Conservation (phyloP, 1,140 invertebrate genomes). For the Apocrypta bakeri region DNA sequence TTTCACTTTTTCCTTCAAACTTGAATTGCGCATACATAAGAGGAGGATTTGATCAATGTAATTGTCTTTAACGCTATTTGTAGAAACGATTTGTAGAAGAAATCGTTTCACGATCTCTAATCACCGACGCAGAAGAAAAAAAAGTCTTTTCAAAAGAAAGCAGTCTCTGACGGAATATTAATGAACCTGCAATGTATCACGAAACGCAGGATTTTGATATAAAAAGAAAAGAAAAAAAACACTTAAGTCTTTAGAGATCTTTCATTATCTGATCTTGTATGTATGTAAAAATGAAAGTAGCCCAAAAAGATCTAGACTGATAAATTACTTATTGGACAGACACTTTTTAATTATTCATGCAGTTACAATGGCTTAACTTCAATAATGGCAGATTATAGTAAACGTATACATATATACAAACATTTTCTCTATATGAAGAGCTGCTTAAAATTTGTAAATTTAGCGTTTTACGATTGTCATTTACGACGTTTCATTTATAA, state of each 20-base stretch:
- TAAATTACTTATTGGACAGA: constrained; percentile 14
- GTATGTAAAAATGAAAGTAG: constrained; percentile 39
- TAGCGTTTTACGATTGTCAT: too few species aligned
- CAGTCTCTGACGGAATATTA: constrained; percentile 16
- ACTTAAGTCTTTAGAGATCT: constrained; percentile 21
- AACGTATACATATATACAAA: too few species aligned
- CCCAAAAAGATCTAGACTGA: constrained; percentile 1
- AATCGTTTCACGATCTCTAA: neutral
- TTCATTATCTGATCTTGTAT: neutral
- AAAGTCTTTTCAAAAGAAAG: constrained; percentile 24
- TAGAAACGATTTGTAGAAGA: neutral
- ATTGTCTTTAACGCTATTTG: neutral
- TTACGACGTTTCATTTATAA: too few species aligned
- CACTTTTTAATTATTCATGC: neutral
- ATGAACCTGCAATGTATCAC: constrained; percentile 1
- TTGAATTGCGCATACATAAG: neutral
- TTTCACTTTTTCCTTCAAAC: neutral
- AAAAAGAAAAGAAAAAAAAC: too few species aligned
- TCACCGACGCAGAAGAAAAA: neutral
- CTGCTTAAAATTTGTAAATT: too few species aligned
- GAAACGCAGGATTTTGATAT: neutral
- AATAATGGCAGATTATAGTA: neutral
- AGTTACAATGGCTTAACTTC: neutral
- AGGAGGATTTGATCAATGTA: neutral
- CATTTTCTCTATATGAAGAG: too few species aligned